Evolutionary conservation across 2,797 vertebrate species (phyloP).

Genomic region (Hypotaenidia philippensis): DNA sequence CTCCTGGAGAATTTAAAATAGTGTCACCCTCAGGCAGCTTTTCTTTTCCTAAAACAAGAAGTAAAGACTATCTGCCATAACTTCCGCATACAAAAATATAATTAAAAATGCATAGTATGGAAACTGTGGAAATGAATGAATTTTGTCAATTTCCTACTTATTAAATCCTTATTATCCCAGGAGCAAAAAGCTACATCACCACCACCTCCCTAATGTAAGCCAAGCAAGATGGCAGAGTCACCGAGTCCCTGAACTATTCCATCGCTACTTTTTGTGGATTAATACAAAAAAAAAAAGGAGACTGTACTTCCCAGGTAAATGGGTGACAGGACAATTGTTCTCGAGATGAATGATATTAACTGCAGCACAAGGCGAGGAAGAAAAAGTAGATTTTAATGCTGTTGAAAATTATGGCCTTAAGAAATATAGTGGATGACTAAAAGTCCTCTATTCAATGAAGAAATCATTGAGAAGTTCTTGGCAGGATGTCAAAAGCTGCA

Average conservation of each 20-base stretch:
- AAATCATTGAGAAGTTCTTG: slow-evolving; percentile 79
- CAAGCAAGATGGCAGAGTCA: slow-evolving; percentile 21
- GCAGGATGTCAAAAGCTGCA: slow-evolving; percentile 76
- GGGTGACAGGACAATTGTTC: slow-evolving; percentile 49
- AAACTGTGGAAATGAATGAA: slow-evolving; percentile 31
- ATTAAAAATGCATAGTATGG: slow-evolving; percentile 47
- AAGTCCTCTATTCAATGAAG: slow-evolving; percentile 76
- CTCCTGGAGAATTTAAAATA: slow-evolving; percentile 58
- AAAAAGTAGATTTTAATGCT: slow-evolving; percentile 71
- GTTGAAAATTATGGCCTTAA: slow-evolving; percentile 74
- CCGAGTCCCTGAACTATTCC: neutral
- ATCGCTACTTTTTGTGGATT: neutral
- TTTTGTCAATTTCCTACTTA: slow-evolving; percentile 43
- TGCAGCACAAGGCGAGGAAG: slow-evolving; percentile 30
- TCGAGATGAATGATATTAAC: slow-evolving; percentile 58
- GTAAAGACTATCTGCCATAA: slow-evolving; percentile 53
- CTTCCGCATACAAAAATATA: neutral
- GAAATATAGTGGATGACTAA: slow-evolving; percentile 70
- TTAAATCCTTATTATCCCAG: slow-evolving; percentile 40
- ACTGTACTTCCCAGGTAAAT: slow-evolving; percentile 18
- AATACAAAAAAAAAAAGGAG: neutral
- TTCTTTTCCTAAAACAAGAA: slow-evolving; percentile 60
- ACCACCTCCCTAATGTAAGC: neutral
- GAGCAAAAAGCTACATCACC: slow-evolving; percentile 5
- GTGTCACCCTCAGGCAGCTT: slow-evolving; percentile 40